Percentiles rank a stretch among this genome's conserved stretches.
phyloP scores from a whole-genome alignment of 2,888 invertebrate genomes.

The Colostygia pectinataria region DNA sequence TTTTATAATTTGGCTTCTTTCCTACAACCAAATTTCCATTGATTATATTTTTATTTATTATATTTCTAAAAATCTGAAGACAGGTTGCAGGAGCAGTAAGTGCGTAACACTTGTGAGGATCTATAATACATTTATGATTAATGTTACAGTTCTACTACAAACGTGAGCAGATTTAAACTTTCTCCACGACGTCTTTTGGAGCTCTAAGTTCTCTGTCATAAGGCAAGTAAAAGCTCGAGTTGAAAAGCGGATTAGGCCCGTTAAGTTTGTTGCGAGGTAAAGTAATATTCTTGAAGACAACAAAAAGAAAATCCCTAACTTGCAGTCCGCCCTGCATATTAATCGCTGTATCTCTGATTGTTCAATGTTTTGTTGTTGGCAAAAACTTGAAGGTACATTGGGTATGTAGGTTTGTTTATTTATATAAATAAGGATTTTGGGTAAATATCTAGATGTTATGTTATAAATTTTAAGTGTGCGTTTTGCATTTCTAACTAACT shows the following conservation, averaged over 20 bases:
- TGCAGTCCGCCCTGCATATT: slow-evolving; percentile 60
- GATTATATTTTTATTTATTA: too few species aligned
- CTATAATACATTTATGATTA: slow-evolving; percentile 27
- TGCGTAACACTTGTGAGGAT: neutral
- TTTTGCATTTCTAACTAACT: too few species aligned
- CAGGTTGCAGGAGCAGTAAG: neutral
- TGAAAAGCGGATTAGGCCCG: slow-evolving; percentile 76
- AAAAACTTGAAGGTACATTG: slow-evolving; percentile 1
- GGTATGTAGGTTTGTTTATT: neutral
- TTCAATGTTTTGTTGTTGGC: slow-evolving; percentile 38
- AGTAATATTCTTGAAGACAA: slow-evolving; percentile 71
- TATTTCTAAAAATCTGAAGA: neutral
- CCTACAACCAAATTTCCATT: too few species aligned
- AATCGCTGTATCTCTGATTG: slow-evolving; percentile 55
- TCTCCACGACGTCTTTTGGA: slow-evolving; percentile 61
- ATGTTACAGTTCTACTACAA: slow-evolving; percentile 32
- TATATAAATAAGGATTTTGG: neutral
- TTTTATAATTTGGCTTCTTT: slow-evolving; percentile 2
- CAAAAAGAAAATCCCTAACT: slow-evolving; percentile 59
- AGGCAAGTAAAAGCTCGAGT: slow-evolving; percentile 74
- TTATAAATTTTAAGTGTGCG: too few species aligned
- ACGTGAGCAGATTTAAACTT: slow-evolving; percentile 70
- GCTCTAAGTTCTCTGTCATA: slow-evolving; percentile 74
- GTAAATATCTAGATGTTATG: too few species aligned
- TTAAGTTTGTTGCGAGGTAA: slow-evolving; percentile 76